A percentile compares a stretch with the other conserved stretches of the same genome.
Conservation (phyloP, 92 coral and sea anemone genomes). For the Epizoanthus stellaris region DNA sequence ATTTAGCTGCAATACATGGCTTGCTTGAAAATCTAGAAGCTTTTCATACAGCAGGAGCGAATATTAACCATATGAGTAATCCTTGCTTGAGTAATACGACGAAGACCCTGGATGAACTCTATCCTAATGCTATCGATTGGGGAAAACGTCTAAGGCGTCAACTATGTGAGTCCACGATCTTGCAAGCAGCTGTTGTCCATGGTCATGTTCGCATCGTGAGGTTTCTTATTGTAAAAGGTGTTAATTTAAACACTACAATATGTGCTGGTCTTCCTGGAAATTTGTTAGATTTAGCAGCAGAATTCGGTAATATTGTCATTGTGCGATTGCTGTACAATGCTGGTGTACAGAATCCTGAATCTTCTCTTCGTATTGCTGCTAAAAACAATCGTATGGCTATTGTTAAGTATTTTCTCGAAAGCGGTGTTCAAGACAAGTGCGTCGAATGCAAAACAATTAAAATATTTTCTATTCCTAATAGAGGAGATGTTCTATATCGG, state of each 20-base stretch:
- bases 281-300: too few relatives aligned
- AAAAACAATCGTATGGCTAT: slow-evolving; percentile 5
- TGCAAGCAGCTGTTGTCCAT: slow-evolving; percentile 52
- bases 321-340: too few relatives aligned
- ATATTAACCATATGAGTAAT: slow-evolving; percentile 33
- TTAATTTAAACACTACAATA: too few relatives aligned
- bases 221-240: slow-evolving; percentile 38
- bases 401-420: slow-evolving; percentile 26
- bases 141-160: slow-evolving; percentile 34
- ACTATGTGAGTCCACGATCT: slow-evolving; percentile 38
- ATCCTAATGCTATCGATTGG: slow-evolving; percentile 15
- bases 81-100: neutral
- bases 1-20: slow-evolving; percentile 49
- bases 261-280: too few relatives aligned
- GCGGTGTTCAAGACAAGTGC: slow-evolving; percentile 30
- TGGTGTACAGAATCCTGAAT: too few relatives aligned
- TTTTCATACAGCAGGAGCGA: too few relatives aligned
- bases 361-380: slow-evolving; percentile 27
- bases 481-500: neutral
- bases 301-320: too few relatives aligned
- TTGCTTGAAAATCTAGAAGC: slow-evolving; percentile 13
- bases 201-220: slow-evolving; percentile 44
- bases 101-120: slow-evolving; percentile 12
- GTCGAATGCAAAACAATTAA: neutral
- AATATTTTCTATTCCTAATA: neutral